These are phyloP conservation scores for Procambarus clarkii DNA, from an alignment of 1,140 invertebrate species.

Conservation along the genomic window DNA sequence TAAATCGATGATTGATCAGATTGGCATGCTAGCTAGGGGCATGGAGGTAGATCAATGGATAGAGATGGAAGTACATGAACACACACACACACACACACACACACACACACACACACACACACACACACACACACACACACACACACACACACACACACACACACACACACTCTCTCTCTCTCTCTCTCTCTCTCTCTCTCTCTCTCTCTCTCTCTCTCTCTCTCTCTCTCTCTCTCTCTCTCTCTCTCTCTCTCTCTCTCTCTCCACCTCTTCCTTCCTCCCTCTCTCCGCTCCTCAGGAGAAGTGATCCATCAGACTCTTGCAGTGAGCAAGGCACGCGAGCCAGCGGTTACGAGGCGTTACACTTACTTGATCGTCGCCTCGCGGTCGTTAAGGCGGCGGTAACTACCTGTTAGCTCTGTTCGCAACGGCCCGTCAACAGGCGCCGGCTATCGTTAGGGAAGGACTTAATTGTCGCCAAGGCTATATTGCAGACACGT, in stretches of 20 bases:
- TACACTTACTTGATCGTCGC: conserved; percentile 35
- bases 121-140: too few relatives aligned
- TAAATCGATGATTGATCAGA: too few relatives aligned
- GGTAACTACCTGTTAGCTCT: conserved; percentile 31
- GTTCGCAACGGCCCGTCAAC: conserved; percentile 18
- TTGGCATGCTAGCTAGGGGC: too few relatives aligned
- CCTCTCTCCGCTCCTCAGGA: background rate
- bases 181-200: too few relatives aligned
- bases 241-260: background rate
- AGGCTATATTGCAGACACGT: background rate
- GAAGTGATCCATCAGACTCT: background rate
- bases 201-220: background rate
- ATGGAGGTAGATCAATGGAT: too few relatives aligned
- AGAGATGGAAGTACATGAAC: too few relatives aligned
- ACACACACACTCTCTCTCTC: background rate
- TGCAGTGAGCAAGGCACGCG: conserved; percentile 4
- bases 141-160: too few relatives aligned
- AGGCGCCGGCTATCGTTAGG: conserved; percentile 6
- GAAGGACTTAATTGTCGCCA: background rate
- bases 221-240: background rate
- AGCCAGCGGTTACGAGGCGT: background rate
- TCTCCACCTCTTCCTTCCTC: background rate
- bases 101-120: too few relatives aligned
- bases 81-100: too few relatives aligned
- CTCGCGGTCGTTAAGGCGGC: conserved; percentile 36